phyloP scores from a whole-genome alignment of 1,140 invertebrate species.

The Aphaenogaster ashmeadi region DNA sequence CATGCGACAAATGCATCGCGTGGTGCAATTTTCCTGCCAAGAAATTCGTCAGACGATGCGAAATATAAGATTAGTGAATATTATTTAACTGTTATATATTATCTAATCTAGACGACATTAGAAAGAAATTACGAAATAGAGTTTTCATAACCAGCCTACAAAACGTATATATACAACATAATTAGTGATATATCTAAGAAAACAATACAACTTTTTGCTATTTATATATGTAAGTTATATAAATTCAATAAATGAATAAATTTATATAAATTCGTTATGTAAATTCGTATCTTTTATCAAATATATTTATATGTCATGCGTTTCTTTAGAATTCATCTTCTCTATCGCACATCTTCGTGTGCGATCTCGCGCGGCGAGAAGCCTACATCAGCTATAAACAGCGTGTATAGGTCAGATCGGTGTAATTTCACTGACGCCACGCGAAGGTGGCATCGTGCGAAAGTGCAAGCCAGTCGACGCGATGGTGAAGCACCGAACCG shows the following conservation, averaged over 20 bases:
- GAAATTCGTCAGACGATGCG: background rate
- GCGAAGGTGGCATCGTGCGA: slow-evolving; percentile 54
- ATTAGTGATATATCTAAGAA: background rate
- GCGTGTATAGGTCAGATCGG: slow-evolving; percentile 51
- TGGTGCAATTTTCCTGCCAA: background rate
- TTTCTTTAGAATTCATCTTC: slow-evolving; percentile 27
- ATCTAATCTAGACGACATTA: background rate
- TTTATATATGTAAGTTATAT: background rate
- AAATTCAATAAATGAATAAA: background rate
- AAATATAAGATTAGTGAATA: slow-evolving; percentile 2
- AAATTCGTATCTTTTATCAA: background rate
- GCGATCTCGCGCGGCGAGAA: slow-evolving; percentile 21
- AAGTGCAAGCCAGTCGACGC: slow-evolving; percentile 47
- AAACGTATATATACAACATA: background rate
- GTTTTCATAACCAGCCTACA: background rate
- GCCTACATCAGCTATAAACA: slow-evolving; percentile 19
- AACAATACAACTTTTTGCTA: background rate
- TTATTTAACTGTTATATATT: slow-evolving; percentile 1
- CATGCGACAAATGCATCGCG: background rate
- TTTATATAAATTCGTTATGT: slow-evolving; percentile 2
- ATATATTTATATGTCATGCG: background rate
- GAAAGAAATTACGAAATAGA: background rate
- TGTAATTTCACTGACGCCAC: slow-evolving; percentile 45
- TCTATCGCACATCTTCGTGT: slow-evolving; percentile 7
- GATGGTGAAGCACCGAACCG: slow-evolving; percentile 34